Base-by-base conservation (phyloP, 2,888 invertebrate species). In the Drosophila pseudotakahashii region DNA sequence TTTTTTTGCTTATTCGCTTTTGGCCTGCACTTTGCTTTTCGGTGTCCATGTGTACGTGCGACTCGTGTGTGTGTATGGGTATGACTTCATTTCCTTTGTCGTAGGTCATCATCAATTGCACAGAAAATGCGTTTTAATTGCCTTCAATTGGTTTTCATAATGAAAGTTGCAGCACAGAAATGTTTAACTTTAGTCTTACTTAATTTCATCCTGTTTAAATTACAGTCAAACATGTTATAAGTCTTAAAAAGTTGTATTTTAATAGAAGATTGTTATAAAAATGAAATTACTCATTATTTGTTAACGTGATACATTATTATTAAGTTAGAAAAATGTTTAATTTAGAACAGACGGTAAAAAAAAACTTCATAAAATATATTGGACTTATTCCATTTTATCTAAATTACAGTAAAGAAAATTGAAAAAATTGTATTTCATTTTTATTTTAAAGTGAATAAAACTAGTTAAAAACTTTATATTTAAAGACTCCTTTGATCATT, bases 71-170 rank as follows among this genome's bases (percentile, higher is more conserved):
- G 53, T 76, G 77, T 80, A 62, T 78, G 90, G 87, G 86, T 85
- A 88, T 90, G 91, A 89, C 89, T 91, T 90, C 89, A 90, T 90
- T 90, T 90, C 90, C 90, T 90, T 90, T 90, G 90, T 90, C 91
- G 90, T 90, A 90, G 90, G 90, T 90, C 90, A 91, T 89, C 90
- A 79, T 69, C 89, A 77, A 80, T 72, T 74, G 75, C 78, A 74
- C 76, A 80, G 68, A 89, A 80, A 89, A 81, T 79, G 69, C 75
- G 73, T 78, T 76, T 73, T 77, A 75, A 61, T 72, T 52, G 63
- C 50, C 66, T 61, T 73, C 72, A 77, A 79, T 44, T 36, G 30
- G 36, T 50, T 68, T 74, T 51, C 19, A 16, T 26, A 60, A 50
- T 44, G 52, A 32, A 41, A 36, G n/a, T 61, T 26, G 11, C 4